Conservation (phyloP, 1,140 invertebrate genomes). For the Helicorthomorpha holstii region DNA sequence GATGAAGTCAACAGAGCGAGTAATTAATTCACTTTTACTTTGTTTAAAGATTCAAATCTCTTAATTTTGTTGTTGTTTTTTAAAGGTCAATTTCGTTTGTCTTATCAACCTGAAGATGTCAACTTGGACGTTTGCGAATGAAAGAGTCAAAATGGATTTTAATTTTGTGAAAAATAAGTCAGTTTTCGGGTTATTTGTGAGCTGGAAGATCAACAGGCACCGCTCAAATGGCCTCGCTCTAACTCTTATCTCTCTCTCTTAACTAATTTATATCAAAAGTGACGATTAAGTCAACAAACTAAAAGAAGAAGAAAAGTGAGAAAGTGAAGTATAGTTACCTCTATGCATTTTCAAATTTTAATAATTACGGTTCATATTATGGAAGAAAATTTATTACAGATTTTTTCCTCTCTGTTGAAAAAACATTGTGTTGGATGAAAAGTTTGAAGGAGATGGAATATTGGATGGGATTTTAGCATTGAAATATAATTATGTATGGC, state of each 20-base stretch:
- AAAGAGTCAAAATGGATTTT: neutral
- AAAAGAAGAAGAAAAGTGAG: too few relatives aligned
- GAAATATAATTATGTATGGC: too few relatives aligned
- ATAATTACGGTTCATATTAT: too few relatives aligned
- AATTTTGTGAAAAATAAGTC: neutral
- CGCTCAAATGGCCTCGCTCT: neutral
- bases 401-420: too few relatives aligned
- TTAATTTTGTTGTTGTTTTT: neutral
- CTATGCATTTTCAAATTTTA: too few relatives aligned
- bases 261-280: neutral
- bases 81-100: neutral
- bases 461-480: too few relatives aligned
- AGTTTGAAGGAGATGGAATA: too few relatives aligned
- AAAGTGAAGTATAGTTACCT: too few relatives aligned
- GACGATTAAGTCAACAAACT: too few relatives aligned
- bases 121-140: neutral
- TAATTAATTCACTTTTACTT: constrained; percentile 10
- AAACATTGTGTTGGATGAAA: too few relatives aligned
- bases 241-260: neutral
- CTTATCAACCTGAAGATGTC: neutral
- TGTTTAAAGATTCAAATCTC: neutral
- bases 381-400: too few relatives aligned
- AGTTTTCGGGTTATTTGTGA: neutral
- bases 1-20: constrained; percentile 62
- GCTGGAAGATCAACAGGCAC: too few relatives aligned